Percentiles rank a stretch among this genome's conserved stretches.
Conservation (phyloP, 2,888 invertebrate species). For the Hirudinaria manillensis region DNA sequence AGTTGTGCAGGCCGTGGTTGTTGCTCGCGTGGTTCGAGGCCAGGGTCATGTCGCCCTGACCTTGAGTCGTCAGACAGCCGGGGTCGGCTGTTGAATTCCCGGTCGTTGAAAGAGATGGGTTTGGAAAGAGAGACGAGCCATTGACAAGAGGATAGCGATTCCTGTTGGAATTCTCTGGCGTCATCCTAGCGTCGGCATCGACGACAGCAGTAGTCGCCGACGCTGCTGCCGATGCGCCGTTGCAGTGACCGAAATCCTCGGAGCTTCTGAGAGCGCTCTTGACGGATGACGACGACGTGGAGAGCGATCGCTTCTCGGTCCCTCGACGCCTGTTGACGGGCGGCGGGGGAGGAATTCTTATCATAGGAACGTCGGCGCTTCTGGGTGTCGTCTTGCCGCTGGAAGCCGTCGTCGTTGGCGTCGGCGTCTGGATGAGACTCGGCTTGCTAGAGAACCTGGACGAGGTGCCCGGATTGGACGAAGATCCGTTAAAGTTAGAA, state of each 20-base stretch:
- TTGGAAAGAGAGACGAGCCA: not conserved
- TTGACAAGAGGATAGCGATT: not conserved
- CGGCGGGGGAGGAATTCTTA: constrained; percentile 23
- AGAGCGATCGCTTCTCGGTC: constrained; percentile 16
- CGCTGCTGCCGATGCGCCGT: not conserved
- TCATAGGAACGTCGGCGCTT: not conserved
- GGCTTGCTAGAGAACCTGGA: constrained; percentile 1
- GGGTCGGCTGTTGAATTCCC: no score
- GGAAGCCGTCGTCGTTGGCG: not conserved
- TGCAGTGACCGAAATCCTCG: not conserved
- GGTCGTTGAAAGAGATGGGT: not conserved
- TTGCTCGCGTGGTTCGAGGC: not conserved
- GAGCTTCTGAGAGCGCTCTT: not conserved
- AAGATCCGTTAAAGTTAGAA: not conserved
- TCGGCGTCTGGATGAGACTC: not conserved
- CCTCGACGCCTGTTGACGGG: constrained; percentile 13
- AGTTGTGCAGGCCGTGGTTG: not conserved
- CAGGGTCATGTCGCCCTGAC: not conserved
- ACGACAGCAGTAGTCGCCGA: not conserved
- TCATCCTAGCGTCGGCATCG: not conserved
- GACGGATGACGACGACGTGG: not conserved
- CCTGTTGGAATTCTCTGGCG: not conserved
- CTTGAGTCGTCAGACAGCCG: not conserved
- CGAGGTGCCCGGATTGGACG: not conserved
- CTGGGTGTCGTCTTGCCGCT: not conserved